These are phyloP conservation scores for Pycnomerus fuliginosus DNA, from an alignment of 2,888 invertebrate species.

Conservation along the genomic window DNA sequence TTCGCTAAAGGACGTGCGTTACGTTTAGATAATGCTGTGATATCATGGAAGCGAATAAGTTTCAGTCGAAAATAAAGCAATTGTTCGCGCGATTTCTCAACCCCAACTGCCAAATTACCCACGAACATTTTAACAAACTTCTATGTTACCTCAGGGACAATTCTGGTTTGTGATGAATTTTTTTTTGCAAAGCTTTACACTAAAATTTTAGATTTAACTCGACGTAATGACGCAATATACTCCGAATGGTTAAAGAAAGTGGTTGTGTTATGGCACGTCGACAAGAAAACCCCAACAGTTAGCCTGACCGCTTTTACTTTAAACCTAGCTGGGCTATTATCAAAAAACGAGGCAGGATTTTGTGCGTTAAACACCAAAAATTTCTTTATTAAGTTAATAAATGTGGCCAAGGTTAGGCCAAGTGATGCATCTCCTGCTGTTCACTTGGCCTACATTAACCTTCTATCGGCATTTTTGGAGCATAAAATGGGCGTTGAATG, in stretches of 20 bases:
- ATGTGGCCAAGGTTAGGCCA: slow-evolving; percentile 6
- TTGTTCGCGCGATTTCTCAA: slow-evolving; percentile 60
- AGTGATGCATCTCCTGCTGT: neutral
- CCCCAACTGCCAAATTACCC: slow-evolving; percentile 61
- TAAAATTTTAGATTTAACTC: too few relatives aligned
- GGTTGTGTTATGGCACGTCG: slow-evolving; percentile 2
- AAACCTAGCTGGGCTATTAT: slow-evolving; percentile 2
- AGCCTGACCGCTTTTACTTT: slow-evolving; percentile 1
- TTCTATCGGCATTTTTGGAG: slow-evolving; percentile 59
- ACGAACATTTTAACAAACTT: slow-evolving; percentile 65
- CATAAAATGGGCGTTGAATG: slow-evolving; percentile 65
- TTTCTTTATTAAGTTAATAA: slow-evolving; percentile 9
- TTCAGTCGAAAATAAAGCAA: slow-evolving; percentile 57
- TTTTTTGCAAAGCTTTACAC: too few relatives aligned
- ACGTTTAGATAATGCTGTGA: too few relatives aligned
- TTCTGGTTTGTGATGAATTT: too few relatives aligned
- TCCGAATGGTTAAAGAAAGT: slow-evolving; percentile 5
- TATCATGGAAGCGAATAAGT: slow-evolving; percentile 39
- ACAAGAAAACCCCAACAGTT: neutral
- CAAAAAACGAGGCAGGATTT: slow-evolving; percentile 6
- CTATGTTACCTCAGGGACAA: slow-evolving; percentile 61
- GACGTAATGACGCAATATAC: slow-evolving; percentile 46
- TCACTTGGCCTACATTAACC: slow-evolving; percentile 47
- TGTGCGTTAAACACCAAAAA: slow-evolving; percentile 5
- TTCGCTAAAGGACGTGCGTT: too few relatives aligned